A percentile compares a stretch with the other conserved stretches of the same genome.
Conservation (phyloP, 2,888 invertebrate species). For the Andrena chrysosceles region DNA sequence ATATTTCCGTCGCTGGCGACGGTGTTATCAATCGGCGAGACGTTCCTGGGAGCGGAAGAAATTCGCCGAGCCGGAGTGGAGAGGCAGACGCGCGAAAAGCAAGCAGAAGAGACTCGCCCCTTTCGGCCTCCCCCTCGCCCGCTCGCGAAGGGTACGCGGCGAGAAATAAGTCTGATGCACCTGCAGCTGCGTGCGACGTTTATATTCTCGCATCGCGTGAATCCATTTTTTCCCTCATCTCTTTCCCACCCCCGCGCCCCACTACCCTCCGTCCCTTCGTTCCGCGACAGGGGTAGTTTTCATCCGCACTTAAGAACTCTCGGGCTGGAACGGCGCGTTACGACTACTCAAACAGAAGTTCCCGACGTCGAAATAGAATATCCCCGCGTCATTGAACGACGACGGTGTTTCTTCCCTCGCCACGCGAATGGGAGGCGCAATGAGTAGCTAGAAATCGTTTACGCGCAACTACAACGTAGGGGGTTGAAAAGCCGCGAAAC, state of each 20-base stretch:
- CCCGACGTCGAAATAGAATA: conserved; percentile 50
- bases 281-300: conserved; percentile 39
- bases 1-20: conserved; percentile 44
- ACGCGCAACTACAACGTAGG: conserved; percentile 9
- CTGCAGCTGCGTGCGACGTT: conserved; percentile 71
- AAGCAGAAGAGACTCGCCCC: neutral
- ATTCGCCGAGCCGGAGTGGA: conserved; percentile 53
- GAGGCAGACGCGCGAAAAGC: conserved; percentile 39
- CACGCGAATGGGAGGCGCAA: neutral
- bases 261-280: neutral
- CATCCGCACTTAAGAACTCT: conserved; percentile 56
- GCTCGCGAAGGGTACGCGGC: conserved; percentile 35
- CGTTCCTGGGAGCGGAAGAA: conserved; percentile 54
- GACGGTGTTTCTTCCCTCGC: conserved; percentile 23
- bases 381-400: conserved; percentile 33
- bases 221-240: conserved; percentile 51
- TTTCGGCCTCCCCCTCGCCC: neutral
- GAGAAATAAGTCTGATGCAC: conserved; percentile 68
- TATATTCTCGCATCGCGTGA: conserved; percentile 52
- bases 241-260: neutral
- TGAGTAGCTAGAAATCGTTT: conserved; percentile 42
- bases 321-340: conserved; percentile 39
- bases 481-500: conserved; percentile 27
- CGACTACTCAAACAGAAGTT: conserved; percentile 56
- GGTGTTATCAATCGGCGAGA: conserved; percentile 64